Evolutionary conservation across 2,797 vertebrate species (phyloP).

Genomic region (Brachyalestes nurse): DNA sequence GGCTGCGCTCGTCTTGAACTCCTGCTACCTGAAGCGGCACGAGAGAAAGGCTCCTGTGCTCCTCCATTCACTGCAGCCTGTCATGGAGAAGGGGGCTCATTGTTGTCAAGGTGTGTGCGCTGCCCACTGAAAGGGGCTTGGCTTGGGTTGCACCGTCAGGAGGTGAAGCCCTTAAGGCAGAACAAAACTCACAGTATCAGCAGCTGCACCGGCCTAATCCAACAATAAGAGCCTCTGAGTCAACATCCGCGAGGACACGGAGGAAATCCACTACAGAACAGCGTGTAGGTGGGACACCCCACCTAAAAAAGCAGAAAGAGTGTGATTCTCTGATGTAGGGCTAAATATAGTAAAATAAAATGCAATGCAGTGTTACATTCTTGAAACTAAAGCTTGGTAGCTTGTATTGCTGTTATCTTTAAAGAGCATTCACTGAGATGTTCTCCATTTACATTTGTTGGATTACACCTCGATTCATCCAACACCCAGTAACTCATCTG

Average conservation of each 20-base stretch:
- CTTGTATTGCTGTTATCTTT: too few relatives aligned
- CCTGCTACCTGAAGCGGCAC: slow-evolving; percentile 51
- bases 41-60: slow-evolving; percentile 56
- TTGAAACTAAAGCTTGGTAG: not conserved
- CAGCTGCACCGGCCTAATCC: slow-evolving; percentile 58
- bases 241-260: slow-evolving; percentile 43
- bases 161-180: slow-evolving; percentile 60
- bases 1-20: slow-evolving; percentile 63
- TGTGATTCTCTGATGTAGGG: not conserved
- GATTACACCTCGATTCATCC: too few relatives aligned
- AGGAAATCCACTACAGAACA: slow-evolving; percentile 5
- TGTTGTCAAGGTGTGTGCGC: slow-evolving; percentile 66
- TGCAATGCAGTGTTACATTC: not conserved
- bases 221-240: slow-evolving; percentile 49
- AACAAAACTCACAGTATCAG: slow-evolving; percentile 56
- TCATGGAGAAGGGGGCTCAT: slow-evolving; percentile 67
- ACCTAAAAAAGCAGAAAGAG: not conserved
- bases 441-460: too few relatives aligned
- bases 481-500: too few relatives aligned
- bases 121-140: slow-evolving; percentile 67
- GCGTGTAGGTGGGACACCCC: slow-evolving; percentile 26
- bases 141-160: slow-evolving; percentile 70
- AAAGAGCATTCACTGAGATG: too few relatives aligned
- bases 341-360: not conserved
- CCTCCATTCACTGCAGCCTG: slow-evolving; percentile 78